Evolutionary conservation across 2,797 vertebrate genomes (phyloP), one percentile per base, ranked within the genome.

Genomic region (Alauda arvensis): DNA sequence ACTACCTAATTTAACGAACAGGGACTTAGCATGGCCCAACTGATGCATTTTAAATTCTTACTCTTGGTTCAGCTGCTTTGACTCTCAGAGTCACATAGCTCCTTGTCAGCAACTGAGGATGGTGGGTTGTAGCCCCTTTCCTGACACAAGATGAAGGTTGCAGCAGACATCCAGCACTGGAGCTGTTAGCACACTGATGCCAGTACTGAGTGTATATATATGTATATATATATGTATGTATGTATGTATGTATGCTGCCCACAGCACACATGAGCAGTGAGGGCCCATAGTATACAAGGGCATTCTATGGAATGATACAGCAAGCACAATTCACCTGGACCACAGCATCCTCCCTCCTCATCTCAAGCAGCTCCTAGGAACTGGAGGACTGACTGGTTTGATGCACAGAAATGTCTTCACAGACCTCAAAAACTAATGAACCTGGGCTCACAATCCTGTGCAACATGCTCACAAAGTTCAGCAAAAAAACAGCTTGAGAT

Each of bases 141-240:
- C 39, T 39, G 53, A 56, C 23, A 29, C 18, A 23, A 2, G 28
- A 39, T 31, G 21, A n/a, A 77, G 31, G 59, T 70, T 77, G 40
- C 39, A 83, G 75, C 21, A 17, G 2, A 26, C 1, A 1, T 14
- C 48, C 33, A 29, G 25, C 6, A 40, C 20, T 17, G 48, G 37
- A 69, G 42, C 18, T 37, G 16, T 9, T 31, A 55, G 20, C 19
- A 14, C 23, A 14, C 23, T 43, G 37, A 57, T 40, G 25, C 14
- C 13, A 18, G 8, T 4, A 13, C 7, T 6, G 17, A 15, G 3
- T 62, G 3, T 20, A 3, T 34, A 4, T 8, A 2, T 21, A 3
- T 17, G 2, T 24, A 5, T 12, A 9, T 18, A 23, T 23, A 4
- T 23, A 3, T 28, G 0, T n/a, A 3, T 33, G 1, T 26, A 2